Percentiles rank a stretch among this genome's conserved stretches.
phyloP scores from a whole-genome alignment of 2,113 vertebrate genomes.

The Eidolon helvum region DNA sequence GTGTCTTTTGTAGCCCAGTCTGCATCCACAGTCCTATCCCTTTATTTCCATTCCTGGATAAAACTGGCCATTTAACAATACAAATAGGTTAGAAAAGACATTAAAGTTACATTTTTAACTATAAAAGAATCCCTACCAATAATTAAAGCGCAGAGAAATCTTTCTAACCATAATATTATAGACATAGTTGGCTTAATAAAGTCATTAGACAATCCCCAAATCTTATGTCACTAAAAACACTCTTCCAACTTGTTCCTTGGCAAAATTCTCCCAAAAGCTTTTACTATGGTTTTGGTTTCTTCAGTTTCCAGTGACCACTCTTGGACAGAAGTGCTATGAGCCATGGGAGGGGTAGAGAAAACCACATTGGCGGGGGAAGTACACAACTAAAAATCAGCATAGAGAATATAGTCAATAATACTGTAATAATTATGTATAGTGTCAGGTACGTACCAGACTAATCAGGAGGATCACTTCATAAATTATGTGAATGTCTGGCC shows the following conservation, averaged over 20 bases:
- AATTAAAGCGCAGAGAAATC: not conserved
- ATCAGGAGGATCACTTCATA: too few relatives aligned
- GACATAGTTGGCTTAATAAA: not conserved
- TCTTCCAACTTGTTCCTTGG: not conserved
- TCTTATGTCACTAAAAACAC: not conserved
- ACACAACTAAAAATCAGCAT: too few relatives aligned
- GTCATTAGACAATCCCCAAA: not conserved
- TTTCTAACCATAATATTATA: not conserved
- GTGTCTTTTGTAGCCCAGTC: not conserved
- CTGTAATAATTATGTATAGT: too few relatives aligned
- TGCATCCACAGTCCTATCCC: not conserved
- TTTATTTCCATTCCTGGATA: not conserved
- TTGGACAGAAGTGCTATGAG: not conserved
- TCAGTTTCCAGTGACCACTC: not conserved
- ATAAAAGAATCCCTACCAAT: not conserved
- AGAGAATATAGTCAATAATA: too few relatives aligned
- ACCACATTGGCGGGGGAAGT: fast-evolving
- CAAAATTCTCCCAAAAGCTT: not conserved
- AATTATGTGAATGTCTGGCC: too few relatives aligned
- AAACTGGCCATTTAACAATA: not conserved
- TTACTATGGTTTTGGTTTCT: not conserved
- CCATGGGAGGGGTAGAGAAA: not conserved
- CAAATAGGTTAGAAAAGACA: not conserved
- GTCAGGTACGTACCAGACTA: too few relatives aligned
- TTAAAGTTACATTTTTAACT: not conserved